Percentiles rank a stretch among this genome's conserved stretches.
These are phyloP conservation scores for Pelodiscus sinensis DNA, from an alignment of 2,113 vertebrate genomes.

Conservation along the genomic window DNA sequence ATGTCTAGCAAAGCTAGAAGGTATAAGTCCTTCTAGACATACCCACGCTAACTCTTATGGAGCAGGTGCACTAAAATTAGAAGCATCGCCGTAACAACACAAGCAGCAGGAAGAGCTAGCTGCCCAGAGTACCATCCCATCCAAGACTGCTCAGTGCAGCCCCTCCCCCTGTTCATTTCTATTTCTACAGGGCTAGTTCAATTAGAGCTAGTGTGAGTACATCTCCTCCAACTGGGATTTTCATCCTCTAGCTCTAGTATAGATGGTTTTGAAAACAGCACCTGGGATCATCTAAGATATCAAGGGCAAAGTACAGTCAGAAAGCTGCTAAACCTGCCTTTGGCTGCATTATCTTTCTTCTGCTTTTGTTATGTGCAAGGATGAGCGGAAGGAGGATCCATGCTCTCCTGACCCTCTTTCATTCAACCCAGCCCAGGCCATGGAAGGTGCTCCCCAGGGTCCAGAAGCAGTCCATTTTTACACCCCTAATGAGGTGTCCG, in stretches of 20 bases:
- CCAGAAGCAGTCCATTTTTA: neutral
- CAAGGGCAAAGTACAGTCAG: neutral
- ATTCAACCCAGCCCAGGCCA: neutral
- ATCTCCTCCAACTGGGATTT: neutral
- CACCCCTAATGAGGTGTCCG: constrained; percentile 34
- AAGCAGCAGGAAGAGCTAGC: neutral
- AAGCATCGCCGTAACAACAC: neutral
- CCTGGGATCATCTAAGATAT: neutral
- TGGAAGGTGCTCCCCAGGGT: neutral
- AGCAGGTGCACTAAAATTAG: neutral
- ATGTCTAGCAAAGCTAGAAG: neutral
- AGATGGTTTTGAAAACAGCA: neutral
- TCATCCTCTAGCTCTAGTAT: neutral
- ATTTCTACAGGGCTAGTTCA: neutral
- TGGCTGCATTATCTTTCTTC: neutral
- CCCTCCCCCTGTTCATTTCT: neutral
- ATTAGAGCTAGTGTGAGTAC: neutral
- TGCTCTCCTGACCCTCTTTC: neutral
- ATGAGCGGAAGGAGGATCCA: accelerated
- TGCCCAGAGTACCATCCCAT: neutral
- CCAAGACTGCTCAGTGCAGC: neutral
- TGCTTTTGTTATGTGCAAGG: neutral
- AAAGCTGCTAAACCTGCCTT: neutral
- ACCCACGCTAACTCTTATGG: neutral
- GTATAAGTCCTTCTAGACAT: neutral